Percentiles rank a stretch among this genome's conserved stretches.
These are phyloP conservation scores for Australoheros scitulus DNA, from an alignment of 2,113 vertebrate genomes.

Conservation along the genomic window DNA sequence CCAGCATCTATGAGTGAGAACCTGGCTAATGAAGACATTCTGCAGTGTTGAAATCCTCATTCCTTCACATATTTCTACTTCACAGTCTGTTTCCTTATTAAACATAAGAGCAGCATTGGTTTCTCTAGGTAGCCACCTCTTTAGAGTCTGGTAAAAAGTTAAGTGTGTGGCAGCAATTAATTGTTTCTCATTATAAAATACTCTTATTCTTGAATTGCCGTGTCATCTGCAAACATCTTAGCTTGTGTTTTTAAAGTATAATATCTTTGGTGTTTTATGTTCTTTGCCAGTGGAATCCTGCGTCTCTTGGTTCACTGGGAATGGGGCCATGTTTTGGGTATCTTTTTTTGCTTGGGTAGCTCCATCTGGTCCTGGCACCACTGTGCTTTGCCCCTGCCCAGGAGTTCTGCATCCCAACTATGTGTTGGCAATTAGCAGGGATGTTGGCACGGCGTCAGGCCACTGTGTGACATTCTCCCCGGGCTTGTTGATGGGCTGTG, in stretches of 20 bases:
- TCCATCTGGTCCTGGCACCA: constrained; percentile 76
- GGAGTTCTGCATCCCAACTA: constrained; percentile 75
- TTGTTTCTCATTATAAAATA: constrained; percentile 43
- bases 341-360: constrained; percentile 69
- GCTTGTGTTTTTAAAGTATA: constrained; percentile 29
- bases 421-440: constrained; percentile 79
- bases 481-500: constrained; percentile 62
- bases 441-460: constrained; percentile 67
- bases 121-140: constrained; percentile 14
- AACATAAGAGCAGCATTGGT: constrained; percentile 32
- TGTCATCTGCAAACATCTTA: constrained; percentile 40
- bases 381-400: constrained; percentile 70
- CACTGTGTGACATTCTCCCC: constrained; percentile 67
- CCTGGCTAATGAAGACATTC: constrained; percentile 68
- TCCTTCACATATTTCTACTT: constrained; percentile 15
- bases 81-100: constrained; percentile 37
- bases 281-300: constrained; percentile 58
- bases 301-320: constrained; percentile 67
- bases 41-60: constrained; percentile 29
- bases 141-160: constrained; percentile 19
- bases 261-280: constrained; percentile 53
- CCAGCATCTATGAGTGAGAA: constrained; percentile 50
- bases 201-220: constrained; percentile 20
- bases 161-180: constrained; percentile 29
- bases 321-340: constrained; percentile 66